Conservation (phyloP, 2,797 vertebrate species). For the Vultur gryphus region DNA sequence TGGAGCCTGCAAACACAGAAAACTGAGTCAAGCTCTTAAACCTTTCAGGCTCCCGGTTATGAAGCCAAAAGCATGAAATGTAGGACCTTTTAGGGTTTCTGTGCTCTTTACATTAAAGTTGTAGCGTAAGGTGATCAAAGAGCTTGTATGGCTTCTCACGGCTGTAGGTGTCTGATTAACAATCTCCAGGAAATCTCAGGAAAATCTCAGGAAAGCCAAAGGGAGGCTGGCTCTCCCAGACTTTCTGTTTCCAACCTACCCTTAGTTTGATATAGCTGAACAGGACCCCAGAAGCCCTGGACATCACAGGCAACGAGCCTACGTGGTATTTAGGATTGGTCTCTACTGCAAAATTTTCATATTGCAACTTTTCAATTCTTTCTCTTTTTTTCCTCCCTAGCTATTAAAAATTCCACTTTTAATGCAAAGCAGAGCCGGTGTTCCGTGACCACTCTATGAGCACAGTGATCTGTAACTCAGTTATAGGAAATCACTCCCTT, state of each 20-base stretch:
- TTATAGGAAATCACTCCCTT: slow-evolving; percentile 25
- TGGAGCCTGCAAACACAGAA: background rate
- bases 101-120: background rate
- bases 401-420: slow-evolving; percentile 46
- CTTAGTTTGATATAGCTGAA: background rate
- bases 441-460: slow-evolving; percentile 1
- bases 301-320: background rate
- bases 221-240: background rate
- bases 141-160: accelerated
- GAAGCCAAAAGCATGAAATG: background rate
- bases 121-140: background rate
- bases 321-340: background rate
- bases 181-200: background rate
- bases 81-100: background rate
- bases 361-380: background rate
- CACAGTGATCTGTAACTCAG: background rate
- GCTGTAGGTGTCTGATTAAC: background rate
- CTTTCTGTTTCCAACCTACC: background rate
- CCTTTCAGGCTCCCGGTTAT: background rate
- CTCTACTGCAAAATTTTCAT: background rate
- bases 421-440: slow-evolving; percentile 21
- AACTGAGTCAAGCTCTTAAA: background rate
- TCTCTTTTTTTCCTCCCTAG: background rate
- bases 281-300: background rate
- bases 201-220: background rate